Percentiles rank a stretch among this genome's conserved stretches.
Evolutionary conservation across 2,113 vertebrate species (phyloP).

Genomic region (Corvus cornix): DNA sequence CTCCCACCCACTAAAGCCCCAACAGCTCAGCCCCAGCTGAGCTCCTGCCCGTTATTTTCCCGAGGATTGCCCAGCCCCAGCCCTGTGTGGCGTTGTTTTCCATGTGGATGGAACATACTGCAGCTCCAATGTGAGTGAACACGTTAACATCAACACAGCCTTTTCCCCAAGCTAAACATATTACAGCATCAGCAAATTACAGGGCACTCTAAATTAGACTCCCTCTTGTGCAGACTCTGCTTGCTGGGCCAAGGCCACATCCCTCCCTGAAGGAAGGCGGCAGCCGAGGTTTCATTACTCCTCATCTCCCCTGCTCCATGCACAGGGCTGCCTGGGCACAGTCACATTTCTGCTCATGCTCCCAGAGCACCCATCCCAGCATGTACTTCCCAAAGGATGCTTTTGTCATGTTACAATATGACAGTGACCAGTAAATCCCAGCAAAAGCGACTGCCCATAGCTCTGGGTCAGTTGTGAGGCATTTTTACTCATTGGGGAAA

Average conservation of each 20-base stretch:
- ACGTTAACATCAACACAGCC: slow-evolving; percentile 21
- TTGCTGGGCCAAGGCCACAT: background rate
- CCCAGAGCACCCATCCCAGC: background rate
- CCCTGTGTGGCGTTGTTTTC: background rate
- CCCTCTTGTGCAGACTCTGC: slow-evolving; percentile 16
- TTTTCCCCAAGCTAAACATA: slow-evolving; percentile 57
- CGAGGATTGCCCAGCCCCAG: background rate
- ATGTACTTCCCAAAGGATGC: background rate
- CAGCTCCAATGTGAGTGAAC: background rate
- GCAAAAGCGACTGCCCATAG: fast-evolving
- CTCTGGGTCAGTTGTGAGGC: background rate
- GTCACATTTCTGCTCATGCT: background rate
- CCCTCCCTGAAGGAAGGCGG: background rate
- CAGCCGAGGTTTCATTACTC: fast-evolving
- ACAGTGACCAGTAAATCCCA: background rate
- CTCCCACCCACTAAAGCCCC: background rate
- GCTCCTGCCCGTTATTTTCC: background rate
- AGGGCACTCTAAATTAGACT: slow-evolving; percentile 43
- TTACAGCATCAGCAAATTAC: slow-evolving; percentile 49
- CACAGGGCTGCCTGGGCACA: background rate
- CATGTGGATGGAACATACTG: background rate
- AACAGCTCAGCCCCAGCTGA: background rate
- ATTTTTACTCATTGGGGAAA: background rate
- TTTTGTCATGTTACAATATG: background rate
- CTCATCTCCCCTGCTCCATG: background rate